Percentiles rank a stretch among this genome's conserved stretches.
Evolutionary conservation across 2,113 vertebrate genomes (phyloP).

Genomic region (Seriola quinqueradiata): DNA sequence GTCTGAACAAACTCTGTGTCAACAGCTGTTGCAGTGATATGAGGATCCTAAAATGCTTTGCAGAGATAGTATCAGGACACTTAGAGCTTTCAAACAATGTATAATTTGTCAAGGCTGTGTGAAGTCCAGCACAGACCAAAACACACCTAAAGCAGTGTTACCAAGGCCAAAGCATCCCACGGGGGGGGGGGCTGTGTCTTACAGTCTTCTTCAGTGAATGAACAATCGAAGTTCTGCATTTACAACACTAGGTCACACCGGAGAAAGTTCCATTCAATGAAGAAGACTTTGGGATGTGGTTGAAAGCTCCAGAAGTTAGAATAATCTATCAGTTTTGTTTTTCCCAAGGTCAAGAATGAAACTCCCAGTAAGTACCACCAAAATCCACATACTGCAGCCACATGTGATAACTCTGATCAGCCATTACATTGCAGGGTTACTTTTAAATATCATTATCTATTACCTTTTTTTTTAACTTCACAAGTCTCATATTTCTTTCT

Average conservation of each 20-base stretch:
- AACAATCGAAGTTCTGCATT: neutral
- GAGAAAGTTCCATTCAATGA: neutral
- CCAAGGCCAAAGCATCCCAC: no score
- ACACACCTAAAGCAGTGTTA: no score
- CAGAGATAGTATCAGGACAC: neutral
- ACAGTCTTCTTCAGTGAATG: neutral
- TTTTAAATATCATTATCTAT: neutral
- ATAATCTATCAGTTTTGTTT: neutral
- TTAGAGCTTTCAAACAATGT: neutral
- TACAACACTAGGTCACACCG: neutral
- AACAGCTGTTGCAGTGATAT: neutral
- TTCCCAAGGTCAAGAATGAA: neutral
- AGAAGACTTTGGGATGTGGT: neutral
- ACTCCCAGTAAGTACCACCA: neutral
- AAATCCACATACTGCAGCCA: conserved; percentile 1
- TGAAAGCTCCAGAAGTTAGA: neutral
- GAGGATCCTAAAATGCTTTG: neutral
- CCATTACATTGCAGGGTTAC: neutral
- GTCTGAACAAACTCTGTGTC: no score
- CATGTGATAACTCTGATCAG: neutral
- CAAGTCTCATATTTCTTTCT: conserved; percentile 2
- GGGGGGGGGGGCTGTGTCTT: neutral
- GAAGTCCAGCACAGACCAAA: no score
- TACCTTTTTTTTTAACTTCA: neutral
- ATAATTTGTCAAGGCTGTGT: neutral